Evolutionary conservation across 1,140 invertebrate genomes (phyloP), one percentile per base, ranked within the genome.

Genomic region (Araneus ventricosus): DNA sequence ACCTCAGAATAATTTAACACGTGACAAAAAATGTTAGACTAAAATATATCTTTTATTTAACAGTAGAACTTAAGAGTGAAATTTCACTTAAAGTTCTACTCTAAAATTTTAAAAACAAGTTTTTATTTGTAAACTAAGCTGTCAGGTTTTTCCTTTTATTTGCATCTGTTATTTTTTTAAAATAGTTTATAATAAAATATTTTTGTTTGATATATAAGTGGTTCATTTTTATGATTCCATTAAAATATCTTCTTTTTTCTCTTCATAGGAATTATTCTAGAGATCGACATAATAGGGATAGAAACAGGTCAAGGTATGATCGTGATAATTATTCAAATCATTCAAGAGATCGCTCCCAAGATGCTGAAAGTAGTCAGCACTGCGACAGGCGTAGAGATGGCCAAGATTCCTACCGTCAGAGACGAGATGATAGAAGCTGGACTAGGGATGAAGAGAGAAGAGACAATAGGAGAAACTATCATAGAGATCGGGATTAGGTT

Each of bases 241-340:
- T 14, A 14, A 52, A 14, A n/a, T 27, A n/a, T 6, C 37, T 37
- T 37, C 14, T 4, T 30, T 30, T 52, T 17, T 30, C 10, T 84
- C 27, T 27, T 41, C n/a, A 20, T 41, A 88, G 87, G 87, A 37
- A 88, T 45, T 88, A 88, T 52, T 70, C 61, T n/a, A 24, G 14
- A 14, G 34, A 27, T 45, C 27, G 61, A 39, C 67, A 67, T 1
- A 27, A 88, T 75, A 63, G 14, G n/a, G 87, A 59, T 5, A 61
- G 82, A 52, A 52, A 84, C n/a, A 84, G 61, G 27, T 88, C 63
- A 39, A 67, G 86, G n/a, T 67, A 88, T 34, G 63, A 70, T 63
- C 57, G 27, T 8, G 22, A 52, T 57, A 14, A 34, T 6, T 61
- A 27, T 61, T 52, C 39, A 45, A 52, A 45, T 88, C 34, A 22